phyloP scores from a whole-genome alignment of 2,888 invertebrate species.

The Anthophora plumipes region DNA sequence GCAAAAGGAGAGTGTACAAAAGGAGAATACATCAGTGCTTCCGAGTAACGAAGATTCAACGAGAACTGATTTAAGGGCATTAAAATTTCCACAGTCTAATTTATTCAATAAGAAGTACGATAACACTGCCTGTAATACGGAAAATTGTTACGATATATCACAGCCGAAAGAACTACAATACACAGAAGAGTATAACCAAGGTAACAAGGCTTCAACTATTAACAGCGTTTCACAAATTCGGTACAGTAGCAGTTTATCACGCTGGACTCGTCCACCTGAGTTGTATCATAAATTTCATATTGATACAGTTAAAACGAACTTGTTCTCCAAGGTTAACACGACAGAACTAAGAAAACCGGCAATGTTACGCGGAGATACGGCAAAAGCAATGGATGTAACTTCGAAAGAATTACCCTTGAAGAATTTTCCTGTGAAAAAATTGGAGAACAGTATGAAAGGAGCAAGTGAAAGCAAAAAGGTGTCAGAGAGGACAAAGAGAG shows the following conservation, averaged over 20 bases:
- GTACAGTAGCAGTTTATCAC: background rate
- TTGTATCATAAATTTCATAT: background rate
- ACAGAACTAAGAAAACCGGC: background rate
- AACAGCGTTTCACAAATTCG: background rate
- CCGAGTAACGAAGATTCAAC: background rate
- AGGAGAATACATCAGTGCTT: background rate
- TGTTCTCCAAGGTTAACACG: background rate
- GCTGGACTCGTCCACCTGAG: background rate
- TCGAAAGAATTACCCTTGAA: background rate
- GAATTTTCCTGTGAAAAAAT: background rate
- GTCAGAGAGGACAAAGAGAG: background rate
- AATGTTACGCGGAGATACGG: background rate
- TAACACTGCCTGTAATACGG: background rate
- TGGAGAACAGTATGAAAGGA: background rate
- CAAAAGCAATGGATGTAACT: background rate
- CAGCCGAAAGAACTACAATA: background rate
- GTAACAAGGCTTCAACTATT: background rate
- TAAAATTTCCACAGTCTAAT: background rate
- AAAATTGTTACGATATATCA: background rate
- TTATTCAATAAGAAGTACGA: background rate
- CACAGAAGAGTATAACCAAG: background rate
- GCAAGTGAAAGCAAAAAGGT: background rate
- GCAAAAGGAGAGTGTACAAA: background rate
- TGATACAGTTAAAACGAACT: constrained; percentile 2
- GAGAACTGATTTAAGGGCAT: background rate